These are phyloP conservation scores for Theonella swinhoei DNA, from an alignment of 37 sponge, comb jelly and placozoan genomes.

Conservation along the genomic window DNA sequence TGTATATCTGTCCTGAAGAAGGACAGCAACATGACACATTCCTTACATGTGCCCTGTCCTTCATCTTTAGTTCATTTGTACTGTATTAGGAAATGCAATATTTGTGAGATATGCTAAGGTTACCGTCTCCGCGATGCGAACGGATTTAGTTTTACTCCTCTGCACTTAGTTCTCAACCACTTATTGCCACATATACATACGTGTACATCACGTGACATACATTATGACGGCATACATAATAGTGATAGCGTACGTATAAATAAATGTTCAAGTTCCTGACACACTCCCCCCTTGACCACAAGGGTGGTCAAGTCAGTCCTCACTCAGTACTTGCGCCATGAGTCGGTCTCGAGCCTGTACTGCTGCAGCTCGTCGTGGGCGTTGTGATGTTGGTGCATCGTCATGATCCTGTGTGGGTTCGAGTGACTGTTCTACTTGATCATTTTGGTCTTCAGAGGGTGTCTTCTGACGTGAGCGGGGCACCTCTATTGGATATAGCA, in stretches of 20 bases:
- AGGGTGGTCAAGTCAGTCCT: not conserved
- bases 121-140: not conserved
- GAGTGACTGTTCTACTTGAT: not conserved
- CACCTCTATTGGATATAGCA: constrained; percentile 24
- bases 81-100: constrained; percentile 11
- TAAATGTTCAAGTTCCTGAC: not conserved
- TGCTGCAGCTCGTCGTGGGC: not conserved
- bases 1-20: not conserved
- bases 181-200: not conserved
- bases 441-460: not conserved
- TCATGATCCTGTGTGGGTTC: not conserved
- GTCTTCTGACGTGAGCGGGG: too few relatives aligned
- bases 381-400: not conserved
- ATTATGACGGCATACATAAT: not conserved
- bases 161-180: not conserved
- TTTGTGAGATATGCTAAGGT: too few relatives aligned
- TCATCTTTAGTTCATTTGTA: not conserved
- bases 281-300: not conserved
- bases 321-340: not conserved
- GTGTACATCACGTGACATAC: not conserved
- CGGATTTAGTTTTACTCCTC: not conserved
- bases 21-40: not conserved
- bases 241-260: not conserved
- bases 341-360: not conserved
- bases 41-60: not conserved